These are phyloP conservation scores for western clawed frog (Xenopus tropicalis) DNA, from an alignment of 2,113 vertebrate species.

Conservation along the genomic window UCB_Xtro_10.0 CM004446.2:62961501-62962000, in stretches of 20 bases:
- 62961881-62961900: no score
- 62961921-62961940: no score
- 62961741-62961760: conserved; percentile 21
- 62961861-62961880: no score
- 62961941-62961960: no score
- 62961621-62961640: conserved; percentile 26
- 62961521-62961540: neutral
- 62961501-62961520: neutral
- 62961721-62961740: conserved; percentile 40
- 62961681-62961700: conserved; percentile 40
- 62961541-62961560: conserved; percentile 43
- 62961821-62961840: no score
- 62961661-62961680: conserved; percentile 23
- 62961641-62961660: conserved; percentile 24
- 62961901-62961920: no score
- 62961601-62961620: conserved; percentile 2
- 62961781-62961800: conserved; percentile 10
- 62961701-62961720: conserved; percentile 37
- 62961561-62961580: conserved; percentile 42
- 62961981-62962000: no score
- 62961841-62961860: no score
- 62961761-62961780: neutral
- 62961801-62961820: neutral
- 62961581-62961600: conserved; percentile 32
- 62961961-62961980: no score